Evolutionary conservation across 2,113 vertebrate species (phyloP), one percentile per base, ranked within the genome.

Genomic region (Bambusicola thoracicus): DNA sequence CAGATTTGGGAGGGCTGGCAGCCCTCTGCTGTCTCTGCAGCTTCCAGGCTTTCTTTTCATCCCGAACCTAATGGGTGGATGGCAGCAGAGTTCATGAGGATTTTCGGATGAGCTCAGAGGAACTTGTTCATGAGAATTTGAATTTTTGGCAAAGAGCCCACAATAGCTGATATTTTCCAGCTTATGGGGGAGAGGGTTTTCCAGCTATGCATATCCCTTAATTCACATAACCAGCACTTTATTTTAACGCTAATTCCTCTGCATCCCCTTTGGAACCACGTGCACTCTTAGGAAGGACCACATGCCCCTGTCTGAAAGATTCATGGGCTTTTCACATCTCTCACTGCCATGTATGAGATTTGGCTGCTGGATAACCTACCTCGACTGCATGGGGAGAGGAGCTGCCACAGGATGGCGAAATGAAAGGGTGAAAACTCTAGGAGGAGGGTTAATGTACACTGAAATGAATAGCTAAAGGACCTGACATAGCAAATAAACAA

Each of bases 71-170:
- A 53, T 46, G 92, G 65, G 58, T 53, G 81, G 81, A 83, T 46
- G 58, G 79, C 81, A 85, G 53, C 24, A 78, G 81, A 89, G 85
- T 22, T 94, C 83, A 88, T 0, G 2, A 74, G 72, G 38, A 79
- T 94, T 96, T 95, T 81, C 75, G 81, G 69, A 89, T 92, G 86
- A 95, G 79, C 86, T 92, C 87, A 90, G 88, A 87, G 62, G 43
- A 86, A 24, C n/a, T 95, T 73, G 68, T 68, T 93, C 81, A 56
- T 90, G 90, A 93, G 79, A 96, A 89, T 81, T 73, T 70, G 51
- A 89, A 90, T 93, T 63, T 87, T 66, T 96, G 95, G 94, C 88
- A 95, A 83, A 65, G 25, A 41, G 77, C 84, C 81, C 83, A 55
- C 56, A 48, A 73, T 51, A 69, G 62, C 84, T 93, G 85, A 88